Base-by-base conservation (phyloP, 2,797 vertebrate species). In the Lacerta bilineata region DNA sequence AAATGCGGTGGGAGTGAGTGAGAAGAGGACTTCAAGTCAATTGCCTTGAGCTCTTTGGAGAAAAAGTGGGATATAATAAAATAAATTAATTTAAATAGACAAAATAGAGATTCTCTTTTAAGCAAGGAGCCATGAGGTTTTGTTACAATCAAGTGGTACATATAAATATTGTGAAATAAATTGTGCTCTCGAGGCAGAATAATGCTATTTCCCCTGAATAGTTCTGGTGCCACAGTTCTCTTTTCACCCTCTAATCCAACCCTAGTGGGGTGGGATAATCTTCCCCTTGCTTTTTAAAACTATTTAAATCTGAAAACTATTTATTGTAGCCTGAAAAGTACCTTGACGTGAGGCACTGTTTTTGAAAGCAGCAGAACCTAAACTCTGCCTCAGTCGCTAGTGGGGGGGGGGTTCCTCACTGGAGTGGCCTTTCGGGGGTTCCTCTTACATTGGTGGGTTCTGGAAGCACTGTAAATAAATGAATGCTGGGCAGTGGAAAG, bases 311-410 rank as follows among this genome's bases (percentile, higher is more conserved):
- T 50, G 27, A 55, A n/a, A n/a, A 55, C 41, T 69, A 20, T 6
- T 85, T 36, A 23, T 25, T 84, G 8, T 87, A 55, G 25, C 15
- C 2, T 79, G 13, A 79, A 50, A 78, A 50, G 2, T n/a, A 50
- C n/a, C 27, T 55, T 78, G 43, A 55, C 10, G 27, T 13, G 29
- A 29, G 43, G 33, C 11, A 10, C 41, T 25, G 39, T 43, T 69
- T 87, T 18, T 55, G 84, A 41, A 72, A 89, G 41, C 50, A 74
- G 88, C 0, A 0, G 17, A 76, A 69, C 8, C 1, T 85, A 39
- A 46, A 36, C 75, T 91, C 29, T 50, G 0, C 83, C 33, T 74
- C 43, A 72, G 29, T 29, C 0, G 0, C 8, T 0, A 0, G 41
- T 68, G 0, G 18, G 3, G 64, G 46, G 33, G 33, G 11, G 23